Evolutionary conservation across 2,113 vertebrate genomes (phyloP).

Genomic region (Sinocyclocheilus rhinocerous): DNA sequence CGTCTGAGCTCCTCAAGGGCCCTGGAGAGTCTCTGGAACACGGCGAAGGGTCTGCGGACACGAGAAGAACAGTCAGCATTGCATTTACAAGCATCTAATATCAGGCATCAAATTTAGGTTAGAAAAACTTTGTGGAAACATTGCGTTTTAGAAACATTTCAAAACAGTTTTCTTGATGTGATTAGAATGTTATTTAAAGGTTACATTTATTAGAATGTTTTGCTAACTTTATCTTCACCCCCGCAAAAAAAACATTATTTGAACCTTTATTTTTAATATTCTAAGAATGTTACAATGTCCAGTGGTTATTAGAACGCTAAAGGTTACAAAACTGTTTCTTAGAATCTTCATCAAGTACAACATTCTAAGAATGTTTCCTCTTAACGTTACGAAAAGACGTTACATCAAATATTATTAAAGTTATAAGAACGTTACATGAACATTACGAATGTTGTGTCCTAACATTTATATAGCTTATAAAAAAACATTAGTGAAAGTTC

Average conservation of each 20-base stretch:
- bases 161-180: neutral
- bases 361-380: neutral
- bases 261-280: too few species aligned
- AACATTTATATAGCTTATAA: too few species aligned
- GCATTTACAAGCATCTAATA: neutral
- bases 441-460: neutral
- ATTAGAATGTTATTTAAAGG: neutral
- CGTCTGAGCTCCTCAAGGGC: conserved; percentile 84
- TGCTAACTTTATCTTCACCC: too few species aligned
- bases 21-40: conserved; percentile 78
- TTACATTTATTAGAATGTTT: too few species aligned
- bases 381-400: neutral
- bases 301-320: neutral
- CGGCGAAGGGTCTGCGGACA: neutral
- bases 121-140: too few species aligned
- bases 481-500: too few species aligned
- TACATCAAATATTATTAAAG: too few species aligned
- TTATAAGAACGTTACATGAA: neutral
- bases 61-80: neutral
- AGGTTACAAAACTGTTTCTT: neutral
- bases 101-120: neutral
- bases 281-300: too few species aligned
- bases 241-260: too few species aligned
- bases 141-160: too few species aligned
- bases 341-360: neutral